phyloP scores from a whole-genome alignment of 2,797 vertebrate genomes.

The Macrochelys suwanniensis region DNA sequence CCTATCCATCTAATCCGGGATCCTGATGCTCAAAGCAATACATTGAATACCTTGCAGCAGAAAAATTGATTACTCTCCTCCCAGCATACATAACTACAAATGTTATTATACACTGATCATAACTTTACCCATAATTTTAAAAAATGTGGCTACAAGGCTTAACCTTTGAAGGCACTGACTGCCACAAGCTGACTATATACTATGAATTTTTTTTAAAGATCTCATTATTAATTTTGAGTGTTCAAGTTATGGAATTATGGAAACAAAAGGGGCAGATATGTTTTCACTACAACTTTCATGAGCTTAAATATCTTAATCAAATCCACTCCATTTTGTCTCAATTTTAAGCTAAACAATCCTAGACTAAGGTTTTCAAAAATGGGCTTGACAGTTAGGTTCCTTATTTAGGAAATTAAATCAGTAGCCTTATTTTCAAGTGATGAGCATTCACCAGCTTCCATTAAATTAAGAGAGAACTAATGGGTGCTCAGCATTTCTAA shows the following conservation, averaged over 20 bases:
- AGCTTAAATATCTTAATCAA: slow-evolving; percentile 27
- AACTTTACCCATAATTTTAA: neutral
- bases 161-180: neutral
- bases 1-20: neutral
- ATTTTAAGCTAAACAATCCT: slow-evolving; percentile 26
- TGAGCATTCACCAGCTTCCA: neutral
- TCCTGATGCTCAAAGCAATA: neutral
- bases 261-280: neutral
- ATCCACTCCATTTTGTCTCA: slow-evolving; percentile 3
- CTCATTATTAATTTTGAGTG: neutral
- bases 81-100: neutral
- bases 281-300: neutral
- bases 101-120: neutral
- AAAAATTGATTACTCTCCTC: neutral
- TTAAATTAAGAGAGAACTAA: slow-evolving; percentile 22
- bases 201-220: neutral
- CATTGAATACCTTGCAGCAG: neutral
- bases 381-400: neutral
- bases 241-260: neutral
- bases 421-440: neutral
- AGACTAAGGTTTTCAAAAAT: neutral
- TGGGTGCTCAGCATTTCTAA: neutral
- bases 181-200: neutral
- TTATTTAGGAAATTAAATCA: slow-evolving; percentile 14
- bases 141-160: neutral